Conservation (phyloP, 2,797 vertebrate genomes). For the Syngnathus rostellatus region DNA sequence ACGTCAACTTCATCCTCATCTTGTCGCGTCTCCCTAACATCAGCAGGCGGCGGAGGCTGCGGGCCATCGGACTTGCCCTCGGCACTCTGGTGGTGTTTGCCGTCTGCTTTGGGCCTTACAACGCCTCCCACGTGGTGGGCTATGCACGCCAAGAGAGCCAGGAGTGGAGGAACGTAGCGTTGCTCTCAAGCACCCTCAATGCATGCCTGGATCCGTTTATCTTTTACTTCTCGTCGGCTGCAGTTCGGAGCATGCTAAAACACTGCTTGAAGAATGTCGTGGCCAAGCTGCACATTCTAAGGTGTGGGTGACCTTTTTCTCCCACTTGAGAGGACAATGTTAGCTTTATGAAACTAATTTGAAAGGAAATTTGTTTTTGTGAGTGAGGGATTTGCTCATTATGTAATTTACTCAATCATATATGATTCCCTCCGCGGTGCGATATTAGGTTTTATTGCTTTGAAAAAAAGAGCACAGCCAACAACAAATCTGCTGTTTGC, state of each 20-base stretch:
- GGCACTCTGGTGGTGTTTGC: slow-evolving; percentile 77
- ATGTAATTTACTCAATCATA: too few relatives aligned
- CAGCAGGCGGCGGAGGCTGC: slow-evolving; percentile 54
- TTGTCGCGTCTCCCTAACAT: slow-evolving; percentile 70
- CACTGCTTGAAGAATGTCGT: slow-evolving; percentile 48
- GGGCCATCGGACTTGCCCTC: slow-evolving; percentile 71
- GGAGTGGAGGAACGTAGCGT: slow-evolving; percentile 62
- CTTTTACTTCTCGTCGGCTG: slow-evolving; percentile 81
- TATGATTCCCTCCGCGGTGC: too few relatives aligned
- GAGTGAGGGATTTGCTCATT: not conserved
- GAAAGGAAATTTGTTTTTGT: not conserved
- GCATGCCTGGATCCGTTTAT: slow-evolving; percentile 81
- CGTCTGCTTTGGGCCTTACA: slow-evolving; percentile 80
- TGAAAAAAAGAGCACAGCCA: too few relatives aligned
- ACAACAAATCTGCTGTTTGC: too few relatives aligned
- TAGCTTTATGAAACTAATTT: not conserved
- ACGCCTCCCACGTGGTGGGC: slow-evolving; percentile 78
- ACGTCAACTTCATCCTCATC: slow-evolving; percentile 73
- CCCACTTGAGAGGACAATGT: not conserved
- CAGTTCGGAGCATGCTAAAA: slow-evolving; percentile 67
- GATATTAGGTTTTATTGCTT: too few relatives aligned
- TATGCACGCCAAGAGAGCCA: slow-evolving; percentile 57
- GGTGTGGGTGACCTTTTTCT: slow-evolving; percentile 14
- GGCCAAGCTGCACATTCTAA: slow-evolving; percentile 47
- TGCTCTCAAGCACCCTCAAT: slow-evolving; percentile 80